A percentile compares a stretch with the other conserved stretches of the same genome.
Evolutionary conservation across 2,888 invertebrate species (phyloP).

Genomic region (Lymantria monacha): DNA sequence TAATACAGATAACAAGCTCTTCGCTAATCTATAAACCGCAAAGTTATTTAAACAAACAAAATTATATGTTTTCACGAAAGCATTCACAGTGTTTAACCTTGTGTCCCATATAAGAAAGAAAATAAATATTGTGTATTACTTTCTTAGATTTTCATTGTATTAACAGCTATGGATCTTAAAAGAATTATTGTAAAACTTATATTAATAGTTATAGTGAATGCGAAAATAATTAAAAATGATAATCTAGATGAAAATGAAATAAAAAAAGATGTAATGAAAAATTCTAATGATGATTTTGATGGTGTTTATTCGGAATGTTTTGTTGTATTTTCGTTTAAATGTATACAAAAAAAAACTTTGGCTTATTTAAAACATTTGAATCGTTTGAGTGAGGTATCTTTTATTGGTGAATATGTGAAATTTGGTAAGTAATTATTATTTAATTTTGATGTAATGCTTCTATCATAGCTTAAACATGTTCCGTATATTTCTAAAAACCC

Average conservation of each 20-base stretch:
- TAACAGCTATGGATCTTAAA: slow-evolving; percentile 47
- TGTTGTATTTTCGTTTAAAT: slow-evolving; percentile 78
- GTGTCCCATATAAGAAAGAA: slow-evolving; percentile 61
- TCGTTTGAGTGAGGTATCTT: slow-evolving; percentile 75
- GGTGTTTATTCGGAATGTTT: slow-evolving; percentile 81
- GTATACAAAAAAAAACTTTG: slow-evolving; percentile 81
- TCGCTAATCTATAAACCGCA: slow-evolving; percentile 34
- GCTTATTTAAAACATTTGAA: slow-evolving; percentile 80
- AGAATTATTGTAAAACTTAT: slow-evolving; percentile 35
- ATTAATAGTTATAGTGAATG: slow-evolving; percentile 32
- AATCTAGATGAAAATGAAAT: neutral
- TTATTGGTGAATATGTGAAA: slow-evolving; percentile 80
- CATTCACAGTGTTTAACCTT: slow-evolving; percentile 56
- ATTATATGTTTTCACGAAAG: slow-evolving; percentile 60
- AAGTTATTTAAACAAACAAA: slow-evolving; percentile 33
- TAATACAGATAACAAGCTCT: slow-evolving; percentile 10
- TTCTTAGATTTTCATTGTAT: slow-evolving; percentile 55
- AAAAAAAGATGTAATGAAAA: neutral
- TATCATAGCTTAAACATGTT: no score
- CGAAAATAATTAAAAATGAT: slow-evolving; percentile 29
- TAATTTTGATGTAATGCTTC: neutral
- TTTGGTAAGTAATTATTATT: slow-evolving; percentile 66
- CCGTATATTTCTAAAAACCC: no score
- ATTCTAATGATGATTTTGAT: slow-evolving; percentile 61
- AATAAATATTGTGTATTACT: slow-evolving; percentile 63